Evolutionary conservation across 2,888 invertebrate genomes (phyloP).

Genomic region (Trissolcus japonicus): DNA sequence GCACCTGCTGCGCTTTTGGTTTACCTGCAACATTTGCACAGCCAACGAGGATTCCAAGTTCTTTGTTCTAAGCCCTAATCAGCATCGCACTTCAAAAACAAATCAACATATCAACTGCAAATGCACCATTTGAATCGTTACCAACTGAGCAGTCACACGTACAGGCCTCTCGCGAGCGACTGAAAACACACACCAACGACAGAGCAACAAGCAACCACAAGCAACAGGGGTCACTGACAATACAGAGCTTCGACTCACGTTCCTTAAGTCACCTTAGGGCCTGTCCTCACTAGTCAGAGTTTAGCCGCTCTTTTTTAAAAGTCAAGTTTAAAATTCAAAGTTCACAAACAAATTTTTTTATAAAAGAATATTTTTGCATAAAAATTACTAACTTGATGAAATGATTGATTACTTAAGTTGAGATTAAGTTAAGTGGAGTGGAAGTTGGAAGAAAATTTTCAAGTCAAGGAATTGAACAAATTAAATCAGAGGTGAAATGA

Average conservation of each 20-base stretch:
- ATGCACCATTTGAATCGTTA: slow-evolving; percentile 24
- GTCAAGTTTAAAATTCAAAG: no score
- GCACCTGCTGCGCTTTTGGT: not conserved
- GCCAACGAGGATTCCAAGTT: slow-evolving; percentile 32
- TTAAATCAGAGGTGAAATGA: no score
- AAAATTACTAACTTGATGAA: no score
- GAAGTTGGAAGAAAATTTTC: no score
- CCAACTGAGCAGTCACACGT: slow-evolving; percentile 30
- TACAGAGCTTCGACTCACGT: not conserved
- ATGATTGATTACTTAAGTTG: no score
- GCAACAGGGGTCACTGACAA: not conserved
- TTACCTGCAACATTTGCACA: slow-evolving; percentile 26
- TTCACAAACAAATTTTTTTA: no score
- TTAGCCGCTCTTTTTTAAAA: no score
- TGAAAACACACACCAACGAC: slow-evolving; percentile 9
- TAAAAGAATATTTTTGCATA: no score
- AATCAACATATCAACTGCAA: slow-evolving; percentile 38
- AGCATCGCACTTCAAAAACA: slow-evolving; percentile 36
- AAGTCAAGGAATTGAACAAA: no score
- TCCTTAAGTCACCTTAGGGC: no score
- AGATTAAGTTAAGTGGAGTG: no score
- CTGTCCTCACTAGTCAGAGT: no score
- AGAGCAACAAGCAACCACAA: not conserved
- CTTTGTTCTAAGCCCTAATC: slow-evolving; percentile 46
- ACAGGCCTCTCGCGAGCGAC: slow-evolving; percentile 26